These are phyloP conservation scores for Osmoderma eremita DNA, from an alignment of 2,888 invertebrate genomes.

Conservation along the genomic window DNA sequence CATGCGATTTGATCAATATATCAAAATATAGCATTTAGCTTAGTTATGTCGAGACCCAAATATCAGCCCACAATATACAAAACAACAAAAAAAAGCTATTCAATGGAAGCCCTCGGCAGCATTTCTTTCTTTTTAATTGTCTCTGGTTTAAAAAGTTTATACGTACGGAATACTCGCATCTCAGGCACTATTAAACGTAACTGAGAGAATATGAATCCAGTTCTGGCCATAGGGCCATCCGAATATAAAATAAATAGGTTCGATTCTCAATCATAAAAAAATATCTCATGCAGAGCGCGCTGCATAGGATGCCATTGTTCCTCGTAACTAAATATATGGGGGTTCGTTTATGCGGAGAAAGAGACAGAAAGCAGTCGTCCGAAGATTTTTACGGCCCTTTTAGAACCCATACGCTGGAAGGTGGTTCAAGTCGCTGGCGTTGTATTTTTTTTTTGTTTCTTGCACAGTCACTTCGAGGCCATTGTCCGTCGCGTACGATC, in stretches of 20 bases:
- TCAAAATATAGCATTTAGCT: no score
- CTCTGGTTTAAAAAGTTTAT: no score
- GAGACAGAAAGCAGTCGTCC: neutral
- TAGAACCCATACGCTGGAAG: conserved; percentile 3
- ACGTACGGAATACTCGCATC: no score
- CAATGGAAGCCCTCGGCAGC: no score
- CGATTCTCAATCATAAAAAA: conserved; percentile 15
- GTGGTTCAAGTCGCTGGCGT: neutral
- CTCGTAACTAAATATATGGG: neutral
- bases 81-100: no score
- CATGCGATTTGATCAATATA: no score
- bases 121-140: no score
- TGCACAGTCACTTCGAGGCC: conserved; percentile 36
- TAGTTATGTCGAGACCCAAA: no score
- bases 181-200: no score
- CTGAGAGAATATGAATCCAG: no score
- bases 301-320: conserved; percentile 27
- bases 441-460: conserved; percentile 36
- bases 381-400: conserved; percentile 7
- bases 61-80: no score
- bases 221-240: no score
- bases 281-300: conserved; percentile 12
- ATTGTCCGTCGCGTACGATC: conserved; percentile 36
- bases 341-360: neutral
- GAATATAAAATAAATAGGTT: conserved; percentile 17